phyloP scores from a whole-genome alignment of 2,113 vertebrate genomes.

The Leptosomus discolor region DNA sequence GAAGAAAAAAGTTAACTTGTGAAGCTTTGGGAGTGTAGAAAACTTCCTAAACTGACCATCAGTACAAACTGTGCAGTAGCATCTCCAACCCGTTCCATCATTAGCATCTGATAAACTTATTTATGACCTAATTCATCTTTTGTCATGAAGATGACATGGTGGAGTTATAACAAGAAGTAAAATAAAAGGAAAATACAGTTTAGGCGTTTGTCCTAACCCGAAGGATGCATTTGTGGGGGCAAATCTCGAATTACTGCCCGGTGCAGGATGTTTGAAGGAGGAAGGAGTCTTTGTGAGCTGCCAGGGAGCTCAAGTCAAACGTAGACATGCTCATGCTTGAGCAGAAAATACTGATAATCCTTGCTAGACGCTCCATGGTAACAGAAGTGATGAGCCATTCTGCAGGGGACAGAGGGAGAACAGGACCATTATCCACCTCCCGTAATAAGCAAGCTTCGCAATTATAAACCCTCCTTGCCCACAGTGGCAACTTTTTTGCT shows the following conservation, averaged over 20 bases:
- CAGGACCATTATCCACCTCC: background rate
- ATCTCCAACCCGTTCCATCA: background rate
- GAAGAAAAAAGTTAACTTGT: background rate
- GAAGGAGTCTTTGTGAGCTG: background rate
- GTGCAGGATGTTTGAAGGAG: background rate
- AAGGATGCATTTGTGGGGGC: background rate
- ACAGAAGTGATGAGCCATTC: background rate
- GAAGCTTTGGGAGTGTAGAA: background rate
- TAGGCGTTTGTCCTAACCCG: background rate
- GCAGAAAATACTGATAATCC: background rate
- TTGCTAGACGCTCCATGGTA: background rate
- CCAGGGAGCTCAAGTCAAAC: background rate
- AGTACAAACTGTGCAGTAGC: background rate
- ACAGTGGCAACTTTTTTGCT: background rate
- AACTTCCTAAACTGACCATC: background rate
- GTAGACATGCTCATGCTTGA: background rate
- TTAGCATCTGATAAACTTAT: background rate
- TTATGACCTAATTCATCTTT: background rate
- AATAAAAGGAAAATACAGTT: background rate
- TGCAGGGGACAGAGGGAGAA: background rate
- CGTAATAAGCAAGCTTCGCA: background rate
- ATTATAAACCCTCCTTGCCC: background rate
- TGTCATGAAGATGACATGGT: background rate
- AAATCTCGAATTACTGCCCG: background rate
- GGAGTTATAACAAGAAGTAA: background rate